Conservation (phyloP, 2,888 invertebrate genomes). For the Rhagonycha fulva region DNA sequence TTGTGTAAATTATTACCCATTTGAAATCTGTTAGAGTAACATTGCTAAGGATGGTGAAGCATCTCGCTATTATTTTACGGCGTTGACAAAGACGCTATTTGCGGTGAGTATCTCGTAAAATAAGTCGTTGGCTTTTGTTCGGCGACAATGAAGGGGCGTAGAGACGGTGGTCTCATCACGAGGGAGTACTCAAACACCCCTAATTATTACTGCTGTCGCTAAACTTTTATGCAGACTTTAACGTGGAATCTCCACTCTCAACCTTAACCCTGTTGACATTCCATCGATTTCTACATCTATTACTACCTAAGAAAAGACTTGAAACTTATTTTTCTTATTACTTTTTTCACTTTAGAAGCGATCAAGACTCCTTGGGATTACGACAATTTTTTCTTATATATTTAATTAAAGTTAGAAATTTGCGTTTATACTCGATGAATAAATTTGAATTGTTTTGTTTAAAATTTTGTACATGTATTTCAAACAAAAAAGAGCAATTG, state of each 20-base stretch:
- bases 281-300: conserved; percentile 15
- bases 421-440: background rate
- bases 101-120: conserved; percentile 44
- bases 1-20: conserved; percentile 38
- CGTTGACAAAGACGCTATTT: conserved; percentile 40
- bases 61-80: conserved; percentile 42
- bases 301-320: background rate
- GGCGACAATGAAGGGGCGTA: conserved; percentile 34
- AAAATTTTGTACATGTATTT: background rate
- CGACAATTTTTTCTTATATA: no score
- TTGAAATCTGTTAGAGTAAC: conserved; percentile 32
- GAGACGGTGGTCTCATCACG: conserved; percentile 38
- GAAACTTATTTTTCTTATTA: background rate
- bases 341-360: background rate
- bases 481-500: conserved; percentile 13
- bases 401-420: background rate
- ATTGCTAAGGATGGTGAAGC: conserved; percentile 31
- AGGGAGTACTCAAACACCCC: conserved; percentile 43
- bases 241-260: conserved; percentile 27
- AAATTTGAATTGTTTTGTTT: background rate
- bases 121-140: conserved; percentile 41
- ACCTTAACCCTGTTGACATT: conserved; percentile 26
- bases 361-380: background rate
- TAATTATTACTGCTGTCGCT: conserved; percentile 48
- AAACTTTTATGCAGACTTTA: conserved; percentile 45